Base-by-base conservation (phyloP, 2,113 vertebrate species). In the Eonycteris spelaea region DNA sequence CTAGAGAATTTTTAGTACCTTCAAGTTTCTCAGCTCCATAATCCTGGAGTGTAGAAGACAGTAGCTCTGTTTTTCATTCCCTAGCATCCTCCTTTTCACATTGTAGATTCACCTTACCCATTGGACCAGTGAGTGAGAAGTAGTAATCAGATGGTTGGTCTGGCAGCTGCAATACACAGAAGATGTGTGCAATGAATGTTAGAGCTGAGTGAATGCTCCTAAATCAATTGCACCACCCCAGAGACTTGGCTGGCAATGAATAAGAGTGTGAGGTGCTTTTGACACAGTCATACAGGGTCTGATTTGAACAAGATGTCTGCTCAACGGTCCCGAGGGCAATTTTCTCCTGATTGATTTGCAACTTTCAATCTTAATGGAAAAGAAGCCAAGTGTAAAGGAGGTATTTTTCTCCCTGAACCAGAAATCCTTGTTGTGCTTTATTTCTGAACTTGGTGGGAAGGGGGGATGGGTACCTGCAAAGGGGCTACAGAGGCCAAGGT, bases 331-430 rank as follows among this genome's bases (percentile, higher is more conserved):
- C 82, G 0, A 98, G 97, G 96, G 96, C 94, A 97, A 96, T 96
- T 97, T 98, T 96, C 95, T 98, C 93, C 93, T 96, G 97, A 97
- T 94, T 96, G 95, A 97, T 95, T 96, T 94, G 91, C 61, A 96
- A 70, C 96, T 96, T 97, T 94, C 26, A 3, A 94, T 97, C 91
- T 96, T 96, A 97, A 96, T 96, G 96, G 96, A 96, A 97, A 92
- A 97, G 80, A 95, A 95, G 85, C 88, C 82, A 88, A 96, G 71
- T 94, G 43, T 90, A 95, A 94, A 96, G 79, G 86, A 95, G 67
- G 40, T 87, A 74, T 61, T 67, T 92, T 95, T 94, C 40, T 78
- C 55, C 28, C 48, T 86, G 75, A 94, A 63, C 61, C 55, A 91
- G 88, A 87, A 88, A 93, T 83, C 35, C 43, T 95, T 73, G 35